phyloP scores from a whole-genome alignment of 1,140 invertebrate species.

The Galendromus occidentalis region DNA sequence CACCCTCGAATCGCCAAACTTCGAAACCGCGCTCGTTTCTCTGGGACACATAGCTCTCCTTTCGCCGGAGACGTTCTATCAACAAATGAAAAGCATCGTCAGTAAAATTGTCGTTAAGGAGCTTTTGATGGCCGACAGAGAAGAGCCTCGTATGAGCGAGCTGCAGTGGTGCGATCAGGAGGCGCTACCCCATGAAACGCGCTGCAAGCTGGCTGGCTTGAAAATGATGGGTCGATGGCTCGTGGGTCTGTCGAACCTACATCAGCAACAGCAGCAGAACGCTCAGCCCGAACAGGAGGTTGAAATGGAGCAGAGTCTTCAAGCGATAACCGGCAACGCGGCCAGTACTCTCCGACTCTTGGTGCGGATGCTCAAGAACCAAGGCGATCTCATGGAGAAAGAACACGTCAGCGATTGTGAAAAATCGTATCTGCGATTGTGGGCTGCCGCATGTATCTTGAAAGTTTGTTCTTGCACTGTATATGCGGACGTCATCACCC shows the following conservation, averaged over 20 bases:
- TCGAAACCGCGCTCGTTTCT: constrained; percentile 75
- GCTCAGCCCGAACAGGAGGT: background rate
- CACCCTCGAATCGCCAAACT: constrained; percentile 54
- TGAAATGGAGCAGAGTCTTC: constrained; percentile 13
- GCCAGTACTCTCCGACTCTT: constrained; percentile 84
- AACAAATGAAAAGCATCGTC: constrained; percentile 78
- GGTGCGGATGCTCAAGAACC: constrained; percentile 66
- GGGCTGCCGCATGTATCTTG: constrained; percentile 80
- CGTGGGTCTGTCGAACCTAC: constrained; percentile 49
- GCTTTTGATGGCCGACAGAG: constrained; percentile 59
- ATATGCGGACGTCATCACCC: constrained; percentile 77
- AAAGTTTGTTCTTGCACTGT: constrained; percentile 46
- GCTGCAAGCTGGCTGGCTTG: constrained; percentile 77
- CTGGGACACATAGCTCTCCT: constrained; percentile 73
- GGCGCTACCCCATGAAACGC: constrained; percentile 66
- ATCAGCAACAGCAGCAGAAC: constrained; percentile 3
- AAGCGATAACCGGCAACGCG: constrained; percentile 30
- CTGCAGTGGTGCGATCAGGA: constrained; percentile 70
- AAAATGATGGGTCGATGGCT: constrained; percentile 93
- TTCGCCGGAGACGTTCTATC: constrained; percentile 67
- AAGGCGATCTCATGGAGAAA: constrained; percentile 52
- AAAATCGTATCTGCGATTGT: constrained; percentile 70
- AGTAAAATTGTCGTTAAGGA: constrained; percentile 89
- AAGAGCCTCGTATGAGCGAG: constrained; percentile 26
- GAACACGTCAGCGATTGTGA: constrained; percentile 39